Evolutionary conservation across 2,113 vertebrate genomes (phyloP).

Genomic region (Odontesthes bonariensis): DNA sequence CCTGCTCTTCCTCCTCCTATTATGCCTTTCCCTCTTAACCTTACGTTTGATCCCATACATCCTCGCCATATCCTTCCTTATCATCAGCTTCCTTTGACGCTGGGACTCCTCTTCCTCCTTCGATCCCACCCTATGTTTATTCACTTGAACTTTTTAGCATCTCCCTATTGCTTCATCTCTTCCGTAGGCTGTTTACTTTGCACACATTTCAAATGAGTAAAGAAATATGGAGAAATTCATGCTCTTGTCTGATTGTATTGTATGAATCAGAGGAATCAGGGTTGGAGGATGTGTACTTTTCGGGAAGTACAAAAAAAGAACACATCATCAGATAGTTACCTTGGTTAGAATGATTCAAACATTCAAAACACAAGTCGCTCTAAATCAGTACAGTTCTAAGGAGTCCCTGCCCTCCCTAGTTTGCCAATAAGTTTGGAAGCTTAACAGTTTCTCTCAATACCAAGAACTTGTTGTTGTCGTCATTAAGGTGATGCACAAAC

Average conservation of each 20-base stretch:
- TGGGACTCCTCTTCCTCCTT: constrained; percentile 32
- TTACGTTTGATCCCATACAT: constrained; percentile 30
- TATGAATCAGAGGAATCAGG: not conserved
- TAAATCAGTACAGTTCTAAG: not conserved
- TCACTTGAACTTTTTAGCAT: constrained; percentile 21
- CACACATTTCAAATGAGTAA: not conserved
- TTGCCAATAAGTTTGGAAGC: constrained; percentile 35
- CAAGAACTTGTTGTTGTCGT: constrained; percentile 16
- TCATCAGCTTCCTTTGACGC: constrained; percentile 35
- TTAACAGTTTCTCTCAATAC: constrained; percentile 3
- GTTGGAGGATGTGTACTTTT: not conserved
- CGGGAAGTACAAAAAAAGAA: not conserved
- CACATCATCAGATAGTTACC: not conserved
- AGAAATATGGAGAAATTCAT: not conserved
- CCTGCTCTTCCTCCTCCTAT: constrained; percentile 26
- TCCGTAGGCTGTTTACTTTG: not conserved
- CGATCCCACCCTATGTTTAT: constrained; percentile 12
- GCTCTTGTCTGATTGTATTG: not conserved
- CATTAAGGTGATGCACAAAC: not conserved
- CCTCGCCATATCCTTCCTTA: constrained; percentile 50
- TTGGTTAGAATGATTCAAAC: not conserved
- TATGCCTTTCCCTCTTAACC: constrained; percentile 25
- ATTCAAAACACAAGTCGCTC: not conserved
- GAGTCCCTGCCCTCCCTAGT: not conserved
- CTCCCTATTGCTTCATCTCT: not conserved